Percentiles rank a stretch among this genome's conserved stretches.
Evolutionary conservation across 2,797 vertebrate species (phyloP).

Genomic region (Orientallactaga sibirica): DNA sequence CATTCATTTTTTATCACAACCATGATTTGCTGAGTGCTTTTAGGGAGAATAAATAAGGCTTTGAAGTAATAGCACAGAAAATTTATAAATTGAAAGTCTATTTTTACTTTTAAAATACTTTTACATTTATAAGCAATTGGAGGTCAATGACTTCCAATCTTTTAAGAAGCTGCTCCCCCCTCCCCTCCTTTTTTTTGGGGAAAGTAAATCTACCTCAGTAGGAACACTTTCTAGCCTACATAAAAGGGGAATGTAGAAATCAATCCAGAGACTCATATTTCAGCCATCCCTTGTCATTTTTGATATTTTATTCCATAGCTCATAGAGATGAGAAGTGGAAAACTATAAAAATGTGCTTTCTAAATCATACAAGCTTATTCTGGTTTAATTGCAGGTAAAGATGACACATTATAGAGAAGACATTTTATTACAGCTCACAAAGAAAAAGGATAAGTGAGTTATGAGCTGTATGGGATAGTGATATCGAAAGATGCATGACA

Average conservation of each 20-base stretch:
- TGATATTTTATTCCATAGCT: constrained; percentile 60
- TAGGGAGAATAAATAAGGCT: constrained; percentile 66
- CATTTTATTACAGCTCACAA: constrained; percentile 47
- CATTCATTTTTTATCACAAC: constrained; percentile 54
- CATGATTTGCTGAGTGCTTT: constrained; percentile 63
- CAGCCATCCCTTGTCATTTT: constrained; percentile 59
- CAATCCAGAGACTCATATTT: constrained; percentile 58
- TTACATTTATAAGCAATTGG: constrained; percentile 50
- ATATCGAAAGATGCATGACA: constrained; percentile 7
- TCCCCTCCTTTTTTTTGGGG: not conserved
- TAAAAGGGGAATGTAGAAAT: constrained; percentile 63
- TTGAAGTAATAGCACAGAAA: constrained; percentile 53
- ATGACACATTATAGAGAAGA: constrained; percentile 51
- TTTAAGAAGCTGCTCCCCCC: constrained; percentile 27
- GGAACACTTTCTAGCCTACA: constrained; percentile 53
- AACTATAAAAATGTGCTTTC: constrained; percentile 56
- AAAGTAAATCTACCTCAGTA: constrained; percentile 67
- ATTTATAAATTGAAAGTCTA: constrained; percentile 64
- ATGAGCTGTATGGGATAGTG: not conserved
- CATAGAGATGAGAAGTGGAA: constrained; percentile 25
- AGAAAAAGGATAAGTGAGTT: constrained; percentile 47
- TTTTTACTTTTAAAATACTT: constrained; percentile 76
- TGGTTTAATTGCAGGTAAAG: constrained; percentile 64
- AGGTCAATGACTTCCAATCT: constrained; percentile 51
- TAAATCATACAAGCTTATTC: not conserved